phyloP scores from a whole-genome alignment of 1,140 invertebrate species.

The Drosophila oshimai region DNA sequence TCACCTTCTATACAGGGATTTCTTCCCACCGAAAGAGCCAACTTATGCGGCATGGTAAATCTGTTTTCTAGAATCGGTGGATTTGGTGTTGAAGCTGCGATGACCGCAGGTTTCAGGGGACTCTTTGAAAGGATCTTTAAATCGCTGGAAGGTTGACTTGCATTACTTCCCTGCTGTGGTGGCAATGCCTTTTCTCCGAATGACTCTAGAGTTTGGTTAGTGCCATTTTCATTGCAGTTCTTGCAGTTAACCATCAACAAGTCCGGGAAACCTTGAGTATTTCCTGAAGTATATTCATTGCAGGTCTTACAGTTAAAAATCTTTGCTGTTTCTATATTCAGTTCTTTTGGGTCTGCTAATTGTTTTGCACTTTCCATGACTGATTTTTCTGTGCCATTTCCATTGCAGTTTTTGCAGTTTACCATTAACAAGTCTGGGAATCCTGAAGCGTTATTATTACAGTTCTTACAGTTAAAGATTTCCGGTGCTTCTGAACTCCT shows the following conservation, averaged over 20 bases:
- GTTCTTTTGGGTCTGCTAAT: no score
- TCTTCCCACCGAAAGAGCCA: not conserved
- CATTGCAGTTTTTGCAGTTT: not conserved
- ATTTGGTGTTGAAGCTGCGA: no score
- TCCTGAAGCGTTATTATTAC: not conserved
- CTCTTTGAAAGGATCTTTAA: not conserved
- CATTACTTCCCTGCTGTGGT: not conserved
- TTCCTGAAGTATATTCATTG: not conserved
- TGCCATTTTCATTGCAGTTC: not conserved
- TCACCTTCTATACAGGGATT: not conserved
- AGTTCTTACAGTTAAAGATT: not conserved
- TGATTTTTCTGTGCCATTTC: no score
- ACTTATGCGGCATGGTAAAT: not conserved
- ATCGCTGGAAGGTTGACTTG: not conserved
- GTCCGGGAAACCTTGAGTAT: no score
- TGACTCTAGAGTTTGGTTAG: not conserved
- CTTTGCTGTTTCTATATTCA: no score
- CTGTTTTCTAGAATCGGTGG: not conserved
- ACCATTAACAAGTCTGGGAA: no score
- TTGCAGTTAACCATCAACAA: not conserved
- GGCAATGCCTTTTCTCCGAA: not conserved
- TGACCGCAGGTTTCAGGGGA: not conserved
- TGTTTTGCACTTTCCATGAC: no score
- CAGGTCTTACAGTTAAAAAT: not conserved
- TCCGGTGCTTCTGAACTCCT: not conserved